phyloP scores from a whole-genome alignment of 2,888 invertebrate genomes.

The Andrena camellia region DNA sequence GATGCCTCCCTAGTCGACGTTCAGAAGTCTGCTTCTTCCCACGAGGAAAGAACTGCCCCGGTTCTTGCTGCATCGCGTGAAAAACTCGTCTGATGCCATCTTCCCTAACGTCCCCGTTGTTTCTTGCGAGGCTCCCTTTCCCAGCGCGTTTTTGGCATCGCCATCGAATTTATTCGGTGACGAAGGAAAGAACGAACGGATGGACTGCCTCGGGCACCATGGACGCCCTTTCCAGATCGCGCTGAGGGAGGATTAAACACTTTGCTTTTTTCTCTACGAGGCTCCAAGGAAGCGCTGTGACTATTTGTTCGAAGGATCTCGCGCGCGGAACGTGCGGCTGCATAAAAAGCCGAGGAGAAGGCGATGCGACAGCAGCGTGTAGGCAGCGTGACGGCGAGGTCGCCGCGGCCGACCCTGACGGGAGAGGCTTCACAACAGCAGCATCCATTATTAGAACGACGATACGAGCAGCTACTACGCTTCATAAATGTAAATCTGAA shows the following conservation, averaged over 20 bases:
- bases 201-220: neutral
- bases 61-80: slow-evolving; percentile 69
- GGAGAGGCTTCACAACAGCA: slow-evolving; percentile 71
- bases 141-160: slow-evolving; percentile 66
- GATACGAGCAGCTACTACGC: slow-evolving; percentile 72
- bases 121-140: slow-evolving; percentile 55
- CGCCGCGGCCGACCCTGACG: slow-evolving; percentile 66
- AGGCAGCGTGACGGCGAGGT: slow-evolving; percentile 51
- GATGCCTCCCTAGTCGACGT: slow-evolving; percentile 3
- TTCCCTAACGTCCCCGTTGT: slow-evolving; percentile 22
- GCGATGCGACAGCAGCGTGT: slow-evolving; percentile 38
- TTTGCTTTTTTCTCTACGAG: too few relatives aligned
- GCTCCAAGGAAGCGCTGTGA: too few relatives aligned
- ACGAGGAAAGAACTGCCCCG: slow-evolving; percentile 71
- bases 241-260: slow-evolving; percentile 20
- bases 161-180: slow-evolving; percentile 73
- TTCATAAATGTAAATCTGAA: slow-evolving; percentile 82
- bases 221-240: slow-evolving; percentile 30
- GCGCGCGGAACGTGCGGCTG: slow-evolving; percentile 38
- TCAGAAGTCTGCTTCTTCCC: slow-evolving; percentile 72
- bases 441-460: slow-evolving; percentile 77
- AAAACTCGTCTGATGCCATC: slow-evolving; percentile 78
- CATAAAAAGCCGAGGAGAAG: slow-evolving; percentile 36
- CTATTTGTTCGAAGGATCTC: neutral
- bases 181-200: slow-evolving; percentile 31